A percentile compares a stretch with the other conserved stretches of the same genome.
phyloP scores from a whole-genome alignment of 2,113 vertebrate genomes.

The Fulica atra region DNA sequence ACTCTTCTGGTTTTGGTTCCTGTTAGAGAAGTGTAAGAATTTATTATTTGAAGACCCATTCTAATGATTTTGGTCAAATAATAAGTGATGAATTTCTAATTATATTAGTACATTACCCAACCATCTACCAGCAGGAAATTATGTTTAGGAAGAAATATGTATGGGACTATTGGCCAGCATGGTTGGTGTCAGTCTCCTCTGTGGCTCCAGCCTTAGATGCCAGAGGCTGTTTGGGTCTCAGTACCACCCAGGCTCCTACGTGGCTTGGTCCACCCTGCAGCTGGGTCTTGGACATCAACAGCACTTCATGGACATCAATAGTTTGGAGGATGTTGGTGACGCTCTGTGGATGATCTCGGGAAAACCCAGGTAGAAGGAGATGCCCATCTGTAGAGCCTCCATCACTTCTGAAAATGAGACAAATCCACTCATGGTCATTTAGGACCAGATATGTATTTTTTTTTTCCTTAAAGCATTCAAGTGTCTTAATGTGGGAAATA shows the following conservation, averaged over 20 bases:
- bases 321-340: neutral
- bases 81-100: neutral
- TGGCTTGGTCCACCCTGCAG: neutral
- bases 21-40: neutral
- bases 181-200: neutral
- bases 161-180: neutral
- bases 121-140: neutral
- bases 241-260: neutral
- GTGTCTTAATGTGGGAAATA: neutral
- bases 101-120: neutral
- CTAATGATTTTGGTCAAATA: neutral
- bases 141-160: neutral
- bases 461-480: neutral
- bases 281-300: neutral
- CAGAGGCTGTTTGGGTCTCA: neutral
- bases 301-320: neutral
- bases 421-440: neutral
- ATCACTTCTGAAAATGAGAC: neutral
- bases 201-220: neutral
- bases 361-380: neutral
- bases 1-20: neutral
- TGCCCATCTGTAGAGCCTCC: neutral
- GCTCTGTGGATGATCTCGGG: accelerated
- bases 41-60: neutral
- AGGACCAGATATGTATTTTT: neutral